Evolutionary conservation across 1,140 invertebrate species (phyloP).

Genomic region (Coenobita brevimanus): DNA sequence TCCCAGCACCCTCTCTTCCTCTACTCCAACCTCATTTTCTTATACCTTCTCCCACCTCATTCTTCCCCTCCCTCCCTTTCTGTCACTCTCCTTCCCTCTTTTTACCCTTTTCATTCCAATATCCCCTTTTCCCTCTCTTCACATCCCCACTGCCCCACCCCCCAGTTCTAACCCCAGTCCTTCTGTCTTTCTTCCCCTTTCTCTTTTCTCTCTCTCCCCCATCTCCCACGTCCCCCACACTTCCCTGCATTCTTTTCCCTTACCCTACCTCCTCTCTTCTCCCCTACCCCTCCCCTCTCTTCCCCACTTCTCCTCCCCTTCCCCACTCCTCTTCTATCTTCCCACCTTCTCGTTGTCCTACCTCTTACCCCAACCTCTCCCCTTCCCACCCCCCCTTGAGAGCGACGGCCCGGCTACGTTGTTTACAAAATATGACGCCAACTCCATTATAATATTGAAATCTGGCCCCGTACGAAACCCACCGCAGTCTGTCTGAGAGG

Average conservation of each 20-base stretch:
- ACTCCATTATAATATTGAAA: slow-evolving; percentile 67
- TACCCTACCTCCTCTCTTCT: neutral
- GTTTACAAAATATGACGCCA: slow-evolving; percentile 67
- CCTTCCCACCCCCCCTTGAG: neutral
- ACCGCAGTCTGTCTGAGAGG: neutral
- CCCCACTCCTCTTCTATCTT: neutral
- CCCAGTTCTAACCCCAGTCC: too few species aligned
- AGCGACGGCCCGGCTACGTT: slow-evolving; percentile 47
- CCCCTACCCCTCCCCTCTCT: neutral
- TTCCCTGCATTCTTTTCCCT: neutral
- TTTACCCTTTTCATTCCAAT: neutral
- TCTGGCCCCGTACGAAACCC: slow-evolving; percentile 53
- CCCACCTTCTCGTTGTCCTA: too few species aligned
- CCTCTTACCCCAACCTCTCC: too few species aligned
- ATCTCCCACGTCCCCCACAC: neutral
- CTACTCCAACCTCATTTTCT: too few species aligned
- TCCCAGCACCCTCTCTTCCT: neutral
- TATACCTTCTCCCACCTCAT: neutral
- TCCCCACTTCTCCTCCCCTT: neutral
- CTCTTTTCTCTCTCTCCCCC: neutral
- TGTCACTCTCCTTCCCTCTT: neutral
- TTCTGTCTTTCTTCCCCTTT: neutral
- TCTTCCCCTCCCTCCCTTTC: neutral
- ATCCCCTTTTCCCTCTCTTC: neutral
- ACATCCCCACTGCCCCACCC: neutral